Evolutionary conservation across 2,888 invertebrate species (phyloP), one percentile per base, ranked within the genome.

Genomic region (Smittia aterrima): DNA sequence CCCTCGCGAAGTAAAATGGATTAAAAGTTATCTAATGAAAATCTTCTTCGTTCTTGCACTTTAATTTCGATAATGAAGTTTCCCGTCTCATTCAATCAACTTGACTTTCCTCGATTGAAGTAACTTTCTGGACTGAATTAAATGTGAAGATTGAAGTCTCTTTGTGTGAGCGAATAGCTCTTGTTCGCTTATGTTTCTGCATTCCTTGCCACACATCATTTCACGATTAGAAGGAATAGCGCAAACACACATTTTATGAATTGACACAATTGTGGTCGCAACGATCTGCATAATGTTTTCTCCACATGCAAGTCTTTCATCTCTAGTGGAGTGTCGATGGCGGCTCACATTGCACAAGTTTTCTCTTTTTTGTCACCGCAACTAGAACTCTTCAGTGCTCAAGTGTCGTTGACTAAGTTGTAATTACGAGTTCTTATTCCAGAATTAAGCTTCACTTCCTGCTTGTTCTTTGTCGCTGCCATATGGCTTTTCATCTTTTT

Each of bases 171-270:
- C 9, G 4, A 32, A 6, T 32, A 3, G 32, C 32, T 32, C 32
- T 32, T 27, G 25, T 64, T 24, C 27, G 13, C 64, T 4, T 27
- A 64, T 64, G 64, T 25, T 64, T 64, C 27, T 58, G 18, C 25
- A 64, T 64, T 70, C 22, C 54, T 47, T 70, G 40, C 47, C 70
- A 70, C 70, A 70, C 70, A 54, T 70, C 54, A 70, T 70, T 70
- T 68, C 47, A 24, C 47, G 47, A 67, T 67, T 40, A 67, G 38
- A 67, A 66, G 25, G 2, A 67, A 41, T n/a, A 54, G 9, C 25
- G 27, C n/a, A n/a, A 70, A 41, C 18, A 22, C n/a, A 41, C 20
- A 1, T 27, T 27, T 41, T 68, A 47, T 70, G 41, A 70, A 70
- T 54, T 53, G 54, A 25, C 25, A 54, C 70, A 70, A 70, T 70